These are phyloP conservation scores for Colinus virginianus DNA, from an alignment of 2,113 vertebrate species.

Conservation along the genomic window DNA sequence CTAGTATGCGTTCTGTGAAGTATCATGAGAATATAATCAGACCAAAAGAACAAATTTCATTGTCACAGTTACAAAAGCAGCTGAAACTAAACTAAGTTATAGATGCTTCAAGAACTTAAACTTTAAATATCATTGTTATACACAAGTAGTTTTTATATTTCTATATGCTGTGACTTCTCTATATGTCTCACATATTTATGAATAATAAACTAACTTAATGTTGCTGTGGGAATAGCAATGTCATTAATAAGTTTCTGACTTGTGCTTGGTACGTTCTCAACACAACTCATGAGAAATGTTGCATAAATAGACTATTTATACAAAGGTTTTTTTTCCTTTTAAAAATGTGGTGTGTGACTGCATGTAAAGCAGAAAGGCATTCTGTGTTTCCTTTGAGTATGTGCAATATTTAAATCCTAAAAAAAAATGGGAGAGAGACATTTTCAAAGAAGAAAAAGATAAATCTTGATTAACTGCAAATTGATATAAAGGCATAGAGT, in stretches of 20 bases:
- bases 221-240: neutral
- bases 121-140: neutral
- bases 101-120: neutral
- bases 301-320: neutral
- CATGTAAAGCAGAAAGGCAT: neutral
- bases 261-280: neutral
- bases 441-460: neutral
- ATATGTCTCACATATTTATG: neutral
- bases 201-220: neutral
- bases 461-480: neutral
- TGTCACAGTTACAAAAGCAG: neutral
- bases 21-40: neutral
- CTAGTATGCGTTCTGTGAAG: neutral
- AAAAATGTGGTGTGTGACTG: neutral
- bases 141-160: neutral
- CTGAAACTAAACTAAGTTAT: neutral
- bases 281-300: neutral
- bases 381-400: neutral
- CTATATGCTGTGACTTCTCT: neutral
- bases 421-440: neutral
- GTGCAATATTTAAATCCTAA: neutral
- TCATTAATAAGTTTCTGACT: slow-evolving; percentile 5
- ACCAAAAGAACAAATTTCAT: neutral
- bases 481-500: neutral
- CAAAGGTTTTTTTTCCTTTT: neutral